Evolutionary conservation across 2,797 vertebrate species (phyloP).

Genomic region (Pteropus rufus): DNA sequence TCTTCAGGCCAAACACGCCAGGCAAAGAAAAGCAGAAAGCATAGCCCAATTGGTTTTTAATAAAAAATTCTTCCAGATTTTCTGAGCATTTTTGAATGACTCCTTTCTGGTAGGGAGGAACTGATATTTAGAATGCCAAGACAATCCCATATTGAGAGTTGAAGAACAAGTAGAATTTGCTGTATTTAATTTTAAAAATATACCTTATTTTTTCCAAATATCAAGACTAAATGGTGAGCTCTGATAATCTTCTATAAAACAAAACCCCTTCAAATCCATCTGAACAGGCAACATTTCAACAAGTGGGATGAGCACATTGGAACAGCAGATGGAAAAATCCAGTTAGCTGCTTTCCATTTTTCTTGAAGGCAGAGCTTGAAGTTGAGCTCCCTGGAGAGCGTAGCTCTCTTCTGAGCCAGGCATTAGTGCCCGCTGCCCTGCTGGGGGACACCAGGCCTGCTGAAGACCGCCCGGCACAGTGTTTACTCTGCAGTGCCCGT

Average conservation of each 20-base stretch:
- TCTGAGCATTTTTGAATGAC: background rate
- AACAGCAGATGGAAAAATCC: background rate
- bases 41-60: background rate
- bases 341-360: background rate
- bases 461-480: background rate
- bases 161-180: background rate
- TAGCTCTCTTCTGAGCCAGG: background rate
- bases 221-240: constrained; percentile 47
- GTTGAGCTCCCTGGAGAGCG: background rate
- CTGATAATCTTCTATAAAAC: constrained; percentile 10
- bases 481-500: background rate
- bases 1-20: background rate
- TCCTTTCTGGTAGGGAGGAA: background rate
- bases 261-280: background rate
- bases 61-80: constrained; percentile 6
- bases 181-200: constrained; percentile 23
- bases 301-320: background rate
- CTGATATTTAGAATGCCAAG: constrained; percentile 32
- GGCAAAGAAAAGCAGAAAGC: background rate
- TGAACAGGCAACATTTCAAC: background rate
- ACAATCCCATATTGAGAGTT: background rate
- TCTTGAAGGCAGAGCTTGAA: constrained; percentile 6
- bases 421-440: fast-evolving
- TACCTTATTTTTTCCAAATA: constrained; percentile 41
- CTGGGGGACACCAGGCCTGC: background rate